A percentile compares a stretch with the other conserved stretches of the same genome.
Evolutionary conservation across 2,888 invertebrate species (phyloP).

Genomic region (Myopa testacea): DNA sequence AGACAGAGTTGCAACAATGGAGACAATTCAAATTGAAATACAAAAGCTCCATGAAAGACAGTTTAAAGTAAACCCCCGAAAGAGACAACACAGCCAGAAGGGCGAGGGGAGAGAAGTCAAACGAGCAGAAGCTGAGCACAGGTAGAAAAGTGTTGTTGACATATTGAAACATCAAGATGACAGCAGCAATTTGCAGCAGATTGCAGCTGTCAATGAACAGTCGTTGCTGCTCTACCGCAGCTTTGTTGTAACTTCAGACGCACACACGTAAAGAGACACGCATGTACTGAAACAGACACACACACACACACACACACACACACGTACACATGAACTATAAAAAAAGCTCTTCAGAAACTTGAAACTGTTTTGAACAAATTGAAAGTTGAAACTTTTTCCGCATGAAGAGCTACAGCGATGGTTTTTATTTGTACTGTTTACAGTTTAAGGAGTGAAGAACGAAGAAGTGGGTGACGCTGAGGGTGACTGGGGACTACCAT

Average conservation of each 20-base stretch:
- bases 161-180: conserved; percentile 40
- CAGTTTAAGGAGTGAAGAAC: background rate
- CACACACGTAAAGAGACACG: background rate
- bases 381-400: conserved; percentile 24
- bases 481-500: background rate
- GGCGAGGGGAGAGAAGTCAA: background rate
- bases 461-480: background rate
- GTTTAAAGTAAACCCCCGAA: background rate
- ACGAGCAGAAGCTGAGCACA: too few species aligned
- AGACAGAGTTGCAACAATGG: background rate
- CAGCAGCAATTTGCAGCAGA: conserved; percentile 36
- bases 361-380: conserved; percentile 20
- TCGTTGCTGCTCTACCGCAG: background rate
- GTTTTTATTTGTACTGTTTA: background rate
- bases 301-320: background rate
- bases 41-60: background rate
- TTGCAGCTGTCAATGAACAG: conserved; percentile 35
- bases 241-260: conserved; percentile 1
- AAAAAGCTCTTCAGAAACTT: conserved; percentile 12
- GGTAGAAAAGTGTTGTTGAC: background rate
- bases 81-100: background rate
- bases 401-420: conserved; percentile 4
- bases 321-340: too few species aligned
- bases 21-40: background rate
- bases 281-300: background rate